A percentile compares a stretch with the other conserved stretches of the same genome.
Conservation (phyloP, 2,888 invertebrate genomes). For the Dynastes hyllus region DNA sequence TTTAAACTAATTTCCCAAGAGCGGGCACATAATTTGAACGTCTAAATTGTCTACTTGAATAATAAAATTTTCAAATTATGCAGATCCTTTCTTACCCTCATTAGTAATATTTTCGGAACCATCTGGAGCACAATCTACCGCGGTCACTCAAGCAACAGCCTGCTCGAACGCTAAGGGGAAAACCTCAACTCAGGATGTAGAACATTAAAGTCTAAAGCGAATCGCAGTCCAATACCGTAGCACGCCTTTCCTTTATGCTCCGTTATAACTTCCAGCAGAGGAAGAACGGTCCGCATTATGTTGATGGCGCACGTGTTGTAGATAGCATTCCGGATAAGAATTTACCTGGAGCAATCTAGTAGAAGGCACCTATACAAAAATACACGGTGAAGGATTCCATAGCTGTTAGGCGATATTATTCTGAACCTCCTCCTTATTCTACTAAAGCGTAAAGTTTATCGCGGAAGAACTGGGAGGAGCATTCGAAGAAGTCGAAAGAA, state of each 20-base stretch:
- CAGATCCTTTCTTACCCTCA: slow-evolving; percentile 15
- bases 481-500: neutral
- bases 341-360: slow-evolving; percentile 27
- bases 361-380: slow-evolving; percentile 12
- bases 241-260: slow-evolving; percentile 60
- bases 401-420: slow-evolving; percentile 1
- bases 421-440: neutral
- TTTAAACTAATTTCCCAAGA: slow-evolving; percentile 13
- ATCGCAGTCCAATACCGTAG: slow-evolving; percentile 53
- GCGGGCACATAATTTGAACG: neutral
- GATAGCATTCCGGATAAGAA: slow-evolving; percentile 54
- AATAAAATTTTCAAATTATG: slow-evolving; percentile 4
- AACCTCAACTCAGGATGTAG: slow-evolving; percentile 18
- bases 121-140: slow-evolving; percentile 26
- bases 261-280: slow-evolving; percentile 54
- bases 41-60: slow-evolving; percentile 1
- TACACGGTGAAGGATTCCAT: slow-evolving; percentile 5
- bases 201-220: slow-evolving; percentile 41
- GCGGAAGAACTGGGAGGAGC: neutral
- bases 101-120: slow-evolving; percentile 24
- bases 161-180: neutral
- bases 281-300: slow-evolving; percentile 51
- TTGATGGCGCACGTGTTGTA: slow-evolving; percentile 57
- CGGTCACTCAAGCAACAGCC: slow-evolving; percentile 32
- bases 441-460: slow-evolving; percentile 26